A percentile compares a stretch with the other conserved stretches of the same genome.
Evolutionary conservation across 2,113 vertebrate species (phyloP).

Genomic region (Lepidothrix coronata): DNA sequence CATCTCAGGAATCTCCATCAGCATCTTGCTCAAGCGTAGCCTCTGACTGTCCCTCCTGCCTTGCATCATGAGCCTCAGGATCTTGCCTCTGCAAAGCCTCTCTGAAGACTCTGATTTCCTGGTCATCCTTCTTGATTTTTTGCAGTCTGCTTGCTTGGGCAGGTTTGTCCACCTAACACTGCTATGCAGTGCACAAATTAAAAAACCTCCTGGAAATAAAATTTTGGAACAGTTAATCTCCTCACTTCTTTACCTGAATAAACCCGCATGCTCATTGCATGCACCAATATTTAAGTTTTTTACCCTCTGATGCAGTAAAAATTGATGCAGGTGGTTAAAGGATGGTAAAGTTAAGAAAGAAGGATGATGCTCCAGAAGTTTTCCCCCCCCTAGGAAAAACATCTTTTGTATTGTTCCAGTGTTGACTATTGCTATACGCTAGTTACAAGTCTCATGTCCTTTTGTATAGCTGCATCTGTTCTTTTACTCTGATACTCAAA

Average conservation of each 20-base stretch:
- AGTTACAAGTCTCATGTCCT: neutral
- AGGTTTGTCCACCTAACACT: neutral
- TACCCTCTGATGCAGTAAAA: neutral
- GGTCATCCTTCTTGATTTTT: neutral
- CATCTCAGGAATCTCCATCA: neutral
- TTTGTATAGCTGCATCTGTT: slow-evolving; percentile 36
- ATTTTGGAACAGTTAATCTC: neutral
- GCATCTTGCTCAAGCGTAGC: neutral
- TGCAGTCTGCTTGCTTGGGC: neutral
- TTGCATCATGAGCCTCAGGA: neutral
- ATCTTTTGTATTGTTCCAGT: neutral
- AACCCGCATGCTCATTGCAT: fast-evolving
- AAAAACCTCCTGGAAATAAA: neutral
- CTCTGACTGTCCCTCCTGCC: neutral
- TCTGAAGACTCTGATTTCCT: neutral
- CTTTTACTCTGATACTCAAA: neutral
- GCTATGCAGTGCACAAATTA: neutral
- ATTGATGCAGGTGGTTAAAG: neutral
- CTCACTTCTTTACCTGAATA: neutral
- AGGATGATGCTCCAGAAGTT: neutral
- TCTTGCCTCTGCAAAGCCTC: neutral
- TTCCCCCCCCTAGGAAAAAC: neutral
- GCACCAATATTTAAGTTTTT: neutral
- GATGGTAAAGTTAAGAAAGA: neutral
- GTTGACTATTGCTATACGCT: neutral